Percentiles rank a stretch among this genome's conserved stretches.
These are phyloP conservation scores for Argyrosomus japonicus DNA, from an alignment of 2,113 vertebrate genomes.

Conservation along the genomic window DNA sequence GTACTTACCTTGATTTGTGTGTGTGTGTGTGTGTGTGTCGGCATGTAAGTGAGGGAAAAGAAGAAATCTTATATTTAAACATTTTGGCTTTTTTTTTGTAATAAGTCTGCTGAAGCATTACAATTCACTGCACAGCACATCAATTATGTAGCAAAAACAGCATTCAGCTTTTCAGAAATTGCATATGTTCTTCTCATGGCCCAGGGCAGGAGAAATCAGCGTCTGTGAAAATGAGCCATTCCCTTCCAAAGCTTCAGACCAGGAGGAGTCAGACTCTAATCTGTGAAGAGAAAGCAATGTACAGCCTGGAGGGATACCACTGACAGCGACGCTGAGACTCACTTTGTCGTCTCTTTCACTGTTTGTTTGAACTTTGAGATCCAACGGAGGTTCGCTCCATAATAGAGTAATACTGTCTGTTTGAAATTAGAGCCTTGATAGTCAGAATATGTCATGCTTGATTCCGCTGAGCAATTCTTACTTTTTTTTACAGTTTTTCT, in stretches of 20 bases:
- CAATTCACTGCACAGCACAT: constrained; percentile 39
- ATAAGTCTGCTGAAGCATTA: constrained; percentile 26
- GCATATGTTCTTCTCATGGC: constrained; percentile 51
- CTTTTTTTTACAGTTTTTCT: background rate
- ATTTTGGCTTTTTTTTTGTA: background rate
- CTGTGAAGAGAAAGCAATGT: constrained; percentile 66
- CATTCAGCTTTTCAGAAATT: constrained; percentile 55
- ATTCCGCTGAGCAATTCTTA: constrained; percentile 1
- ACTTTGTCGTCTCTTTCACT: constrained; percentile 56
- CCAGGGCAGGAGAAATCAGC: constrained; percentile 51
- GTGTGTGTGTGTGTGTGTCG: background rate
- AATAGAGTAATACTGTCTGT: constrained; percentile 39
- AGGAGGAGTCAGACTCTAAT: constrained; percentile 74
- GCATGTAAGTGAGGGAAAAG: background rate
- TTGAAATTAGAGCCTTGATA: constrained; percentile 52
- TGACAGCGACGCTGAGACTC: constrained; percentile 49
- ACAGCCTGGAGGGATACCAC: constrained; percentile 65
- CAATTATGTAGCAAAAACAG: constrained; percentile 60
- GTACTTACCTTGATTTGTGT: background rate
- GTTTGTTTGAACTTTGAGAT: constrained; percentile 69
- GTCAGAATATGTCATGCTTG: constrained; percentile 22
- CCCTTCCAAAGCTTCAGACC: constrained; percentile 53
- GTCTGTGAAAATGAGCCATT: constrained; percentile 67
- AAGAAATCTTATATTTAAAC: background rate
- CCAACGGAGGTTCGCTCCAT: constrained; percentile 34